phyloP scores from a whole-genome alignment of 92 coral and sea anemone species.

The Phenganax stokvisi region DNA sequence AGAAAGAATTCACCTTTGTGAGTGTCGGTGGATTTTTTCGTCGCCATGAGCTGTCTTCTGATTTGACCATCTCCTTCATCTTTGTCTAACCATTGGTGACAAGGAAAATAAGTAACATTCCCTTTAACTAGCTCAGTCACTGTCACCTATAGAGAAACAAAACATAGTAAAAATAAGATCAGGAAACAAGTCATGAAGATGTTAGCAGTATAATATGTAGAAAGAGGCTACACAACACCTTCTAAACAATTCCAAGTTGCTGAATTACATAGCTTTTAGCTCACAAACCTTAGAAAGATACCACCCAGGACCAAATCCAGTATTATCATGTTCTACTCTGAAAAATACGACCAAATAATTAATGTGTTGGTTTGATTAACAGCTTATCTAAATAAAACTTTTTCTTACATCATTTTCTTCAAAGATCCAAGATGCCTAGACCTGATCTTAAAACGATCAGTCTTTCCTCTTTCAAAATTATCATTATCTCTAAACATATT shows the following conservation, averaged over 20 bases:
- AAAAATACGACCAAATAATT: not conserved
- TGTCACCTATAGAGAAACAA: constrained; percentile 57
- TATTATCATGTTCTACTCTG: constrained; percentile 91
- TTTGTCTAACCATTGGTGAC: constrained; percentile 84
- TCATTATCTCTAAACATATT: constrained; percentile 60
- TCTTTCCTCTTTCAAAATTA: constrained; percentile 81
- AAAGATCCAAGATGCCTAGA: constrained; percentile 73
- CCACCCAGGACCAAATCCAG: constrained; percentile 99
- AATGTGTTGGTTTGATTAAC: not conserved
- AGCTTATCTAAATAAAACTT: not conserved
- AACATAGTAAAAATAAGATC: not conserved
- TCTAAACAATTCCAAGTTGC: not conserved
- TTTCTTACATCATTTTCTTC: constrained; percentile 68
- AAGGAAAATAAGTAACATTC: constrained; percentile 66
- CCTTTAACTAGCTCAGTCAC: constrained; percentile 62
- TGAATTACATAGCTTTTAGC: not conserved
- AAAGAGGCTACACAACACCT: no score
- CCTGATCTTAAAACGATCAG: constrained; percentile 80
- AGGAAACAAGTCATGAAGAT: not conserved
- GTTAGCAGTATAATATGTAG: not conserved
- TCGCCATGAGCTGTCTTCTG: constrained; percentile 67
- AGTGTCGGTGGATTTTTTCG: constrained; percentile 57
- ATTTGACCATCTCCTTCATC: constrained; percentile 91
- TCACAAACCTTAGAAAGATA: constrained; percentile 67
- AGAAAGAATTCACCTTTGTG: constrained; percentile 54